Conservation (phyloP, 2,797 vertebrate genomes). For the Anabacerthia variegaticeps region DNA sequence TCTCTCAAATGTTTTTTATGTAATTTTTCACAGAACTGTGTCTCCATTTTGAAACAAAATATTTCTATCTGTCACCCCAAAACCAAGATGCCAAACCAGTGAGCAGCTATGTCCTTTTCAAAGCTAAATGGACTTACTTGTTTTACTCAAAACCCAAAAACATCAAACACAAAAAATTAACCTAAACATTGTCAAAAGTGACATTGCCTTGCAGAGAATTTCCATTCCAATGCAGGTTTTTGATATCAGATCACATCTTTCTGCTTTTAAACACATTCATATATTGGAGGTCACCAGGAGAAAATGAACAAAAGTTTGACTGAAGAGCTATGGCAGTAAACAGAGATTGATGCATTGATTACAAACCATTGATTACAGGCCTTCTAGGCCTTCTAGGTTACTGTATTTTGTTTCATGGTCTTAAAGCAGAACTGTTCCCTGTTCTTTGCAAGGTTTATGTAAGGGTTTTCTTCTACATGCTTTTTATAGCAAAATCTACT, state of each 20-base stretch:
- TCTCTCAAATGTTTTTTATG: background rate
- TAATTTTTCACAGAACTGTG: background rate
- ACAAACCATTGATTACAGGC: no score
- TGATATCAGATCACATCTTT: background rate
- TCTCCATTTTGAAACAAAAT: background rate
- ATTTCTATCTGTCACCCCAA: background rate
- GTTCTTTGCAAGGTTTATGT: background rate
- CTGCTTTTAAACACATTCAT: background rate
- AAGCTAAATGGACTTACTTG: background rate
- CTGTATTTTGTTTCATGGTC: background rate
- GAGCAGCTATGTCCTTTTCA: background rate
- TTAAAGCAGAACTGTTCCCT: background rate
- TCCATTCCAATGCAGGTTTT: background rate
- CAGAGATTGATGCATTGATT: background rate
- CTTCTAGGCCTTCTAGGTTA: background rate
- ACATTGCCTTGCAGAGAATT: background rate
- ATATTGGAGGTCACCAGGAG: background rate
- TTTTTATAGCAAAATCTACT: background rate
- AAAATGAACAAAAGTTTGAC: background rate
- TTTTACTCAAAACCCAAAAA: background rate
- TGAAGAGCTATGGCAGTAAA: background rate
- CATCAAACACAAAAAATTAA: background rate
- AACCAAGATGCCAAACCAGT: background rate
- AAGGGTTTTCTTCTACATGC: background rate
- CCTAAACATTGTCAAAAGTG: background rate